Evolutionary conservation across 1,140 invertebrate genomes (phyloP), one percentile per base, ranked within the genome.

Genomic region (Medauroidea extradentata): DNA sequence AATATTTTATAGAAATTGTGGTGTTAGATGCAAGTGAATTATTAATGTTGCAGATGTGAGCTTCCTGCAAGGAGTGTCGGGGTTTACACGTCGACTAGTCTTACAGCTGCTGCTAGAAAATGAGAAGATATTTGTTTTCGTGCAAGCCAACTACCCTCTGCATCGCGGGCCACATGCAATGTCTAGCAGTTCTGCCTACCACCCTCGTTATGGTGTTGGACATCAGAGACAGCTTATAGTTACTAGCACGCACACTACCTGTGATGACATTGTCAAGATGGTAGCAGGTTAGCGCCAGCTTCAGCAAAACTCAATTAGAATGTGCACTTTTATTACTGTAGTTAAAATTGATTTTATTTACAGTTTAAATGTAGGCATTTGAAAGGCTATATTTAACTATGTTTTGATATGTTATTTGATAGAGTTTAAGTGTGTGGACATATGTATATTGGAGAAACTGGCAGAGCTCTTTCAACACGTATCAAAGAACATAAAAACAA

Each of bases 11-110:
- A n/a, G n/a, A n/a, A n/a, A n/a, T n/a, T n/a, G n/a, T n/a, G n/a
- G n/a, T n/a, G n/a, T n/a, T n/a, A n/a, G n/a, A n/a, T n/a, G n/a
- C n/a, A n/a, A n/a, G n/a, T 39, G 18, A 8, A n/a, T 16, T 42
- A 39, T 38, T 39, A 4, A 25, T 48, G n/a, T 54, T 57, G 18
- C 57, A 78, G 79, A 78, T 67, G 70, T 77, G 3, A 69, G 73
- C 60, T 80, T 80, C 66, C 71, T 81, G 1, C 79, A 81, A 49
- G 83, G 83, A 5, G 88, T 95, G 62, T 91, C 90, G 13, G 91
- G 92, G 11, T 95, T 96, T 71, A 91, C 91, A 11, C 82, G 93
- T 19, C 83, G 92, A 57, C 75, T 96, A 24, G 85, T 96, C 52
- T 75, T 95, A 8, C 91, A 94, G 70, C 77, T 95, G 23, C 77